Evolutionary conservation across 2,888 invertebrate species (phyloP), one percentile per base, ranked within the genome.

Genomic region (Vanessa cardui): DNA sequence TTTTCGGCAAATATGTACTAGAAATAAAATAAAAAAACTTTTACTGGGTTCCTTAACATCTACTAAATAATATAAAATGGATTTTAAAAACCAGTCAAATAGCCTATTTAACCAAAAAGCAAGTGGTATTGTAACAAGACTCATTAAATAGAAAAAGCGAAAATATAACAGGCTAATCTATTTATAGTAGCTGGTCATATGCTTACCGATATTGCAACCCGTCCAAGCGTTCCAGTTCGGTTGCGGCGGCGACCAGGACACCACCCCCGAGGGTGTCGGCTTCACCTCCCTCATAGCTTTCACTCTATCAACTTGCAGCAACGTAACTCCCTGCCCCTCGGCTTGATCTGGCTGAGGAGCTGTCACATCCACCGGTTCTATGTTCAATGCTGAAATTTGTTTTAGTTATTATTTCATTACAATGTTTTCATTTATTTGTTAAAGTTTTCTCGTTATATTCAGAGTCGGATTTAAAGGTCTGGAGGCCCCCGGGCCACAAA

Each of bases 221-320:
- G 96, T 96, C 99, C 99, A 99, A 0, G 99, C 96, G 87, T 99
- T 98, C 99, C 99, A 99, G 87, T 99, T 99, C 6, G 95, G 95
- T 78, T 96, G 96, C 0, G 99, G 99, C 1, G 99, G 99, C 0
- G 98, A 97, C 99, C 99, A 99, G 0, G 98, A 95, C 1, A 99
- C 98, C 0, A 98, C 98, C 0, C 97, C 97, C 0, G 95, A 95
- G 1, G 94, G 89, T 45, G 94, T 93, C 0, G 94, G 94, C 50
- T 94, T 92, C 0, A 95, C 94, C 16, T 94, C 94, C 16, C 94
- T 88, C 88, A 97, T 96, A 66, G 96, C 83, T 94, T 83, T 68
- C 86, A 92, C 81, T 1, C 89, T 77, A 74, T 90, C 89, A 62
- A 87, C 70, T 73, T 91, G 90, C 8, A 89, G 74, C 6, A 92